Percentiles rank a stretch among this genome's conserved stretches.
Evolutionary conservation across 2,797 vertebrate species (phyloP).

Genomic region (Notolabrus celidotus): DNA sequence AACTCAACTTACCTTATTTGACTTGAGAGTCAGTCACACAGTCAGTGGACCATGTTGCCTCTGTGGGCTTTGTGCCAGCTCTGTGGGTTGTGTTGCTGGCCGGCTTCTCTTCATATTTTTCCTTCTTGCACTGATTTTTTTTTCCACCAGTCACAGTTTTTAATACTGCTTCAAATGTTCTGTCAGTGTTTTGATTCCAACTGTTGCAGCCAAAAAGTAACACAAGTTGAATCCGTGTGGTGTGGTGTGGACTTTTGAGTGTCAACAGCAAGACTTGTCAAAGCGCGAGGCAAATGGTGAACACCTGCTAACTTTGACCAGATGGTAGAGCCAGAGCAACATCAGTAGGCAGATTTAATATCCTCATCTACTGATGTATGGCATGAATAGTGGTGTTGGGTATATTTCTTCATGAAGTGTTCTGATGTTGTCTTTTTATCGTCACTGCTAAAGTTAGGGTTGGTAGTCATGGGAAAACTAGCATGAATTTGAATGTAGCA

Average conservation of each 20-base stretch:
- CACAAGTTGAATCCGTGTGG: background rate
- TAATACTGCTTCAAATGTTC: background rate
- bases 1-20: background rate
- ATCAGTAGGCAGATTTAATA: background rate
- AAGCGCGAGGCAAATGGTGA: background rate
- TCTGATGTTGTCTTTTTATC: too few relatives aligned
- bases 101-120: background rate
- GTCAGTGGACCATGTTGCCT: slow-evolving; percentile 2
- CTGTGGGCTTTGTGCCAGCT: background rate
- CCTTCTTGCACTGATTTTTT: background rate
- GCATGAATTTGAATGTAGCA: too few relatives aligned
- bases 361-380: too few relatives aligned
- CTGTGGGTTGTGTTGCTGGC: background rate
- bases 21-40: background rate
- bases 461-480: too few relatives aligned
- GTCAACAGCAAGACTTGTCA: background rate
- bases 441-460: too few relatives aligned
- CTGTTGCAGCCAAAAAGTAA: background rate
- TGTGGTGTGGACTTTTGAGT: background rate
- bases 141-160: slow-evolving; percentile 4
- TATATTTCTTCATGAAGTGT: too few relatives aligned
- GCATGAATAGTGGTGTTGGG: too few relatives aligned
- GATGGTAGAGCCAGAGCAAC: background rate
- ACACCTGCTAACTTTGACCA: background rate
- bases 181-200: background rate